Conservation (phyloP, 2,113 vertebrate genomes). For the Vombatus ursinus region DNA sequence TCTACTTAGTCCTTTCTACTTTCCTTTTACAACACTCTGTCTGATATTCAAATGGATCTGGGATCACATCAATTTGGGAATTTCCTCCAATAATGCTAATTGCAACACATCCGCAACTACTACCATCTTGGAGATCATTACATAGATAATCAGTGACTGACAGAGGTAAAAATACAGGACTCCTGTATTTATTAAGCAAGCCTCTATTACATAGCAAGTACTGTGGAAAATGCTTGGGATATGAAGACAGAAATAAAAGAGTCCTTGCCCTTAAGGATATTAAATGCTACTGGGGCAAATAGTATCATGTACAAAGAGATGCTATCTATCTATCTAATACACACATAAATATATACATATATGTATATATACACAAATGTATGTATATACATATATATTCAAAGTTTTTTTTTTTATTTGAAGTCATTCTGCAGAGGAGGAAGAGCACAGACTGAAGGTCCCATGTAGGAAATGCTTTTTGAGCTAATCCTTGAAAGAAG, state of each 20-base stretch:
- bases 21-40: background rate
- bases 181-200: background rate
- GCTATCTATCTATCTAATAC: too few relatives aligned
- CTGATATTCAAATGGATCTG: background rate
- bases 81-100: background rate
- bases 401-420: background rate
- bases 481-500: background rate
- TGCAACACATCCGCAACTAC: background rate
- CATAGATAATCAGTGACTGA: background rate
- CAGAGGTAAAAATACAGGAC: background rate
- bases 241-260: background rate
- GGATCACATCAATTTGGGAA: background rate
- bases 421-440: background rate
- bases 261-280: background rate
- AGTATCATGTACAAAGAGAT: background rate
- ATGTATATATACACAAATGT: background rate
- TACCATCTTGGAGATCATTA: background rate
- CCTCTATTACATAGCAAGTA: background rate
- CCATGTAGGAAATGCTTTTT: background rate
- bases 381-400: background rate
- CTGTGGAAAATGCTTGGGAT: background rate
- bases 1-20: too few relatives aligned
- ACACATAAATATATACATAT: background rate
- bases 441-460: background rate
- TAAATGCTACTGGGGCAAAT: background rate